phyloP scores from a whole-genome alignment of 2,888 invertebrate species.

The Salpingus planirostris region DNA sequence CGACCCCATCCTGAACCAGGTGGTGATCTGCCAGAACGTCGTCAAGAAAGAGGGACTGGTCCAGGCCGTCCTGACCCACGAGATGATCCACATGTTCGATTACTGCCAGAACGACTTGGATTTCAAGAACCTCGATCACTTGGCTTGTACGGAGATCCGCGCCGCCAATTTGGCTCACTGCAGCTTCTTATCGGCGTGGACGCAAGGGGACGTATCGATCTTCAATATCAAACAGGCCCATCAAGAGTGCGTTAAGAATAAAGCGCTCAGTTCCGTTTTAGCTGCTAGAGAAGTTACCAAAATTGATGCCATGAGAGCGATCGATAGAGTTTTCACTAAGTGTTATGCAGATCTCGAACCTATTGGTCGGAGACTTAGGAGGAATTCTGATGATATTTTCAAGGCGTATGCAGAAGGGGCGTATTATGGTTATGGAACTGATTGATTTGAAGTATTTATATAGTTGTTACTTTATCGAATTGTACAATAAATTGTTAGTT shows the following conservation, averaged over 20 bases:
- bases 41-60: constrained; percentile 59
- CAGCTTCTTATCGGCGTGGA: constrained; percentile 72
- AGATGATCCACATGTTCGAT: constrained; percentile 96
- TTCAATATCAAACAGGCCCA: constrained; percentile 67
- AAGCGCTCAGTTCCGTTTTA: constrained; percentile 75
- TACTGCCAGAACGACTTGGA: constrained; percentile 82
- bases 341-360: constrained; percentile 93
- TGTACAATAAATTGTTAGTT: no score
- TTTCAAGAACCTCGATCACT: constrained; percentile 81
- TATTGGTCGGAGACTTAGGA: constrained; percentile 66
- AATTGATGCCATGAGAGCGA: constrained; percentile 62
- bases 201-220: constrained; percentile 66
- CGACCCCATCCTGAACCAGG: constrained; percentile 76
- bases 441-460: constrained; percentile 66
- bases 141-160: constrained; percentile 91
- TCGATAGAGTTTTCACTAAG: constrained; percentile 80
- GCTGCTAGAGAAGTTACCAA: constrained; percentile 67
- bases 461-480: no score
- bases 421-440: constrained; percentile 71
- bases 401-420: constrained; percentile 68
- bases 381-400: constrained; percentile 67
- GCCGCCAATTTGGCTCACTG: constrained; percentile 93
- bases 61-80: constrained; percentile 78
- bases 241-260: constrained; percentile 82
- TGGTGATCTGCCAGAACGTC: constrained; percentile 87